phyloP scores from a whole-genome alignment of 2,113 vertebrate genomes.

The Megalops atlanticus region DNA sequence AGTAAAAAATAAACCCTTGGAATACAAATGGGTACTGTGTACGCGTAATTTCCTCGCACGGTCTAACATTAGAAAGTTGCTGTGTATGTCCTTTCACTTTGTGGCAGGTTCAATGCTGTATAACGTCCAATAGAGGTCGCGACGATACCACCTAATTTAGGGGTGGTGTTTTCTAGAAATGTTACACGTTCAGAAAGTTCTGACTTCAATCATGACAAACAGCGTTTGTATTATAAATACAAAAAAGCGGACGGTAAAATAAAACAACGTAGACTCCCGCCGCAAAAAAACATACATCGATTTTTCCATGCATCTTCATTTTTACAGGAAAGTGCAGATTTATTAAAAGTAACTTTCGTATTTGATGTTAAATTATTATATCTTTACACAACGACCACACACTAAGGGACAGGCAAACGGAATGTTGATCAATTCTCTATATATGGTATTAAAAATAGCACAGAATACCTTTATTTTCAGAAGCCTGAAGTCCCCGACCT shows the following conservation, averaged over 20 bases:
- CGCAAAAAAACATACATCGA: no score
- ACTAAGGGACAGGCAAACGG: neutral
- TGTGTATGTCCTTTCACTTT: neutral
- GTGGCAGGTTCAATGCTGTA: neutral
- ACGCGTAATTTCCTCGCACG: no score
- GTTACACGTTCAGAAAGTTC: slow-evolving; percentile 26
- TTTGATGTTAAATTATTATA: no score
- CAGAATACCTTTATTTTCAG: neutral
- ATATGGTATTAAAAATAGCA: neutral
- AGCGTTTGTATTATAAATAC: neutral
- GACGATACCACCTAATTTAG: slow-evolving; percentile 22
- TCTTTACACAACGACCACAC: no score
- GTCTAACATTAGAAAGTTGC: neutral
- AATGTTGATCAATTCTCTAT: neutral
- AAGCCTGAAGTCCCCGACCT: neutral
- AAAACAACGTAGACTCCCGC: no score
- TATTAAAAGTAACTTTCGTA: no score
- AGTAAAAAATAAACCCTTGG: no score
- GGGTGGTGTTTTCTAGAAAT: slow-evolving; percentile 49
- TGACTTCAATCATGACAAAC: slow-evolving; percentile 17
- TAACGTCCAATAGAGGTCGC: slow-evolving; percentile 59
- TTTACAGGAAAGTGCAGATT: no score
- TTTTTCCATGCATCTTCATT: no score
- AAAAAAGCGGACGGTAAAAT: neutral
- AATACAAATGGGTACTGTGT: no score